Evolutionary conservation across 2,113 vertebrate genomes (phyloP).

Genomic region (Callocephalon fimbriatum): DNA sequence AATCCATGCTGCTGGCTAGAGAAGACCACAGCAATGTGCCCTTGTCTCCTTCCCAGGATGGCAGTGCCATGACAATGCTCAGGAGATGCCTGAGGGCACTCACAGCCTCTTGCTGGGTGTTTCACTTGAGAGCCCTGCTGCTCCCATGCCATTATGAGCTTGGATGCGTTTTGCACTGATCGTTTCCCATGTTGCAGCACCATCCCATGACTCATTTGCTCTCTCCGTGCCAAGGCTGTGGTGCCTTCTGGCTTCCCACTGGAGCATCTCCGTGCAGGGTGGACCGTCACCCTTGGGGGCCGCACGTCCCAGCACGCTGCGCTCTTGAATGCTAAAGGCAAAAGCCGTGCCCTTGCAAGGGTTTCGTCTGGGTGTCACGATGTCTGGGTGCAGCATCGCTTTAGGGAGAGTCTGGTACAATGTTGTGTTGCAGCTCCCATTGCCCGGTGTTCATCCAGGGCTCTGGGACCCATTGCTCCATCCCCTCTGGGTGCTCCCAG

Average conservation of each 20-base stretch:
- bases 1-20: not conserved
- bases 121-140: not conserved
- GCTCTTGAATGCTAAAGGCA: not conserved
- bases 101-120: not conserved
- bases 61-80: accelerated
- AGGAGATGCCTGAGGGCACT: not conserved
- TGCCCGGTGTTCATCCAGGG: accelerated
- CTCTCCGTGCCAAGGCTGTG: not conserved
- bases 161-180: not conserved
- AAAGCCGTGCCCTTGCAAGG: not conserved
- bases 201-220: not conserved
- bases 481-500: not conserved
- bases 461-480: not conserved
- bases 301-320: accelerated
- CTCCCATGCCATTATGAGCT: not conserved
- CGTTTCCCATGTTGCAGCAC: not conserved
- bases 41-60: accelerated
- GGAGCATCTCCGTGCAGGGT: not conserved
- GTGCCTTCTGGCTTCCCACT: not conserved
- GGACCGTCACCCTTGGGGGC: accelerated
- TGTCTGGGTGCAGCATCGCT: not conserved
- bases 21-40: accelerated
- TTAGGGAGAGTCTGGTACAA: accelerated
- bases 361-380: not conserved
- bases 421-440: not conserved